These are phyloP conservation scores for Stomatorhinus walkeri DNA, from an alignment of 2,797 vertebrate species.

Conservation along the genomic window DNA sequence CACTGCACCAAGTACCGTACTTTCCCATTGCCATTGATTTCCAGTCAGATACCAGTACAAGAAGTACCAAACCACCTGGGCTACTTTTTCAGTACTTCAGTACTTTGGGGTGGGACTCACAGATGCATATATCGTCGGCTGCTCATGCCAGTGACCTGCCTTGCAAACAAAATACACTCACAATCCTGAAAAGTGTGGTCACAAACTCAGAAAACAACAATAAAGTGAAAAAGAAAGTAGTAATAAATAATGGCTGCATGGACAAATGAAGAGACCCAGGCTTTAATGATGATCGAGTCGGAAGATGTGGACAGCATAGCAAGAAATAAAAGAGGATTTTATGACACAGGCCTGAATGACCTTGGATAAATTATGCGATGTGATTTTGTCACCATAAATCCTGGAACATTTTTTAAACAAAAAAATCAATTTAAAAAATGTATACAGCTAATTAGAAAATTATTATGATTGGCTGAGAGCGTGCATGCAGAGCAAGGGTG, in stretches of 20 bases:
- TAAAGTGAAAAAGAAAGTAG: not conserved
- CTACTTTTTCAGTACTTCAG: not conserved
- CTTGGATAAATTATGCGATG: not conserved
- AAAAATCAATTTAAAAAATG: not conserved
- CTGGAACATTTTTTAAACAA: not conserved
- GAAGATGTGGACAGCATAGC: not conserved
- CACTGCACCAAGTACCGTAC: not conserved
- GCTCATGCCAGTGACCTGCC: not conserved
- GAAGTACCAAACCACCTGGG: not conserved
- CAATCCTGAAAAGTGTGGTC: not conserved
- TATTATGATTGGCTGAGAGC: not conserved
- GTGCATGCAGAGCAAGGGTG: not conserved
- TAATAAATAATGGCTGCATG: not conserved
- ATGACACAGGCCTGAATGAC: not conserved
- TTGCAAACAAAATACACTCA: not conserved
- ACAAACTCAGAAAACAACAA: not conserved
- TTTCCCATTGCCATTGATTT: not conserved
- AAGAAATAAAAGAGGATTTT: not conserved
- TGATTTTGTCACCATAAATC: not conserved
- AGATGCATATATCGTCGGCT: not conserved
- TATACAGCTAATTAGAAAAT: not conserved
- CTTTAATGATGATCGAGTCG: not conserved
- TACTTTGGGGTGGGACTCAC: not conserved
- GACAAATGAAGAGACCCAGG: not conserved
- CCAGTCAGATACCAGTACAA: not conserved